Conservation (phyloP, 2,113 vertebrate species). For the Erythrolamprus reginae region DNA sequence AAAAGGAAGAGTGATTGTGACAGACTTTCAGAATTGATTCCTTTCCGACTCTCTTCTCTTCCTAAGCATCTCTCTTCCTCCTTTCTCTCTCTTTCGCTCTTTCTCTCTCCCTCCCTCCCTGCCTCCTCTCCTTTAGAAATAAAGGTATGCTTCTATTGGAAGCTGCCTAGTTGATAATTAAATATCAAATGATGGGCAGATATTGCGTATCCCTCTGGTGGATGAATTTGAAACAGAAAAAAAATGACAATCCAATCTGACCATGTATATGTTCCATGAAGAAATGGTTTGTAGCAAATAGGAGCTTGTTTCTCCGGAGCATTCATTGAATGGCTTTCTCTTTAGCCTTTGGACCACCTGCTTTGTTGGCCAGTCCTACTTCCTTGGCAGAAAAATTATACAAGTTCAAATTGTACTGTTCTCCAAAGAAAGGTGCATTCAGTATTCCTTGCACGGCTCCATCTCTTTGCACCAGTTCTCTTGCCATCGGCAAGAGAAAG, state of each 20-base stretch:
- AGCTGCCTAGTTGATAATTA: background rate
- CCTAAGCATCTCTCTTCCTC: background rate
- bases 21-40: conserved; percentile 40
- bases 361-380: conserved; percentile 63
- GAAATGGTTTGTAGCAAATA: conserved; percentile 31
- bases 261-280: background rate
- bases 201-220: conserved; percentile 14
- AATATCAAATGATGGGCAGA: background rate
- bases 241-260: conserved; percentile 18
- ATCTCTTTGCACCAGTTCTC: conserved; percentile 48
- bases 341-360: conserved; percentile 66
- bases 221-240: conserved; percentile 19
- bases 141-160: conserved; percentile 32
- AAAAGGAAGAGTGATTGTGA: conserved; percentile 46
- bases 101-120: background rate
- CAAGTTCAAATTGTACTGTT: conserved; percentile 62
- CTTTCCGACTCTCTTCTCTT: conserved; percentile 49
- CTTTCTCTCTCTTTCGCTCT: background rate
- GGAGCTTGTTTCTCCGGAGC: conserved; percentile 34
- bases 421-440: conserved; percentile 57
- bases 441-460: conserved; percentile 40
- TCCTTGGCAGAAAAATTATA: conserved; percentile 56
- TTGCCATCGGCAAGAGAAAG: conserved; percentile 26
- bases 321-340: conserved; percentile 39
- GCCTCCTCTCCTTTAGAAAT: background rate